Percentiles rank a stretch among this genome's conserved stretches.
Evolutionary conservation across 2,797 vertebrate species (phyloP).

Genomic region (Phrynocephalus guinanensis): DNA sequence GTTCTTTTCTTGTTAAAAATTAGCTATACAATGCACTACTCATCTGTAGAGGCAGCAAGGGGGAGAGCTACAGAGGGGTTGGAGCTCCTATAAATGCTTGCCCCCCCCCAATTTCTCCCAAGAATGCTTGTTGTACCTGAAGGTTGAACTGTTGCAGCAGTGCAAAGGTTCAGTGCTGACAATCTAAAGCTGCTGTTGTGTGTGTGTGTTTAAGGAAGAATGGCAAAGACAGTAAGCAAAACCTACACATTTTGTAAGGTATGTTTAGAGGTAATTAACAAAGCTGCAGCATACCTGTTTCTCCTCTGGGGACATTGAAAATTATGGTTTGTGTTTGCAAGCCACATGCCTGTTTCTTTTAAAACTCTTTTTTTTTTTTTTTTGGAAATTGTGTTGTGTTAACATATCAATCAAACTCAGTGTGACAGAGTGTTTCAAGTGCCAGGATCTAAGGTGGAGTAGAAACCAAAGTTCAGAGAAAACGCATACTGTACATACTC

Average conservation of each 20-base stretch:
- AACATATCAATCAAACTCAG: slow-evolving; percentile 12
- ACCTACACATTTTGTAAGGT: background rate
- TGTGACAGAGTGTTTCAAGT: background rate
- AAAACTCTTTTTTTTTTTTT: background rate
- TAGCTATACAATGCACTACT: background rate
- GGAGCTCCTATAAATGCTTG: background rate
- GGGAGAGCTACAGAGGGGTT: no score
- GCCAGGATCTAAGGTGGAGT: background rate
- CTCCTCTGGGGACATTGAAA: background rate
- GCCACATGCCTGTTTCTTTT: background rate
- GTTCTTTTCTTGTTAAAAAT: no score
- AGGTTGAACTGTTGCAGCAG: background rate
- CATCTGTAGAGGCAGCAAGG: no score
- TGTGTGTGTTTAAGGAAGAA: background rate
- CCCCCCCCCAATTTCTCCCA: background rate
- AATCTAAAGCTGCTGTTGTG: background rate
- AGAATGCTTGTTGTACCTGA: background rate
- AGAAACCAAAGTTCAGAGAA: no score
- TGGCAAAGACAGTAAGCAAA: background rate
- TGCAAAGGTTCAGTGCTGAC: background rate
- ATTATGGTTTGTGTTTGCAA: slow-evolving; percentile 7
- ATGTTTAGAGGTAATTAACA: slow-evolving; percentile 24
- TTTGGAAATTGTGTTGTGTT: background rate
- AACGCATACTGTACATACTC: background rate
- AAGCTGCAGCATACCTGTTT: background rate